Percentiles rank a stretch among this genome's conserved stretches.
Evolutionary conservation across 2,888 invertebrate genomes (phyloP).

Genomic region (Drosophila anceps): DNA sequence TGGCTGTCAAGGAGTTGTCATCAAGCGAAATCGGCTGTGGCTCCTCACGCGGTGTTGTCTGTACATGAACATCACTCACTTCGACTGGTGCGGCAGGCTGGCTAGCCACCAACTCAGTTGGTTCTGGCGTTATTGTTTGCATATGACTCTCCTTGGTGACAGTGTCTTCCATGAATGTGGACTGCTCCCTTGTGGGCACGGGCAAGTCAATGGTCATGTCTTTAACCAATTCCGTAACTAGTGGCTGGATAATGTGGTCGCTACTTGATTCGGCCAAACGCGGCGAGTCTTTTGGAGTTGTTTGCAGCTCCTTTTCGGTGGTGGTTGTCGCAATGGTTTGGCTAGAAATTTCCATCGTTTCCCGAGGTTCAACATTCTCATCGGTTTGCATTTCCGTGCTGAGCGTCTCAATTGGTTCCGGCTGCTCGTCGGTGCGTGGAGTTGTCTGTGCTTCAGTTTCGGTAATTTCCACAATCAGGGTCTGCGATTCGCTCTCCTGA

Average conservation of each 20-base stretch:
- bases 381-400: constrained; percentile 71
- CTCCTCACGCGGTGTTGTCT: constrained; percentile 77
- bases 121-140: constrained; percentile 75
- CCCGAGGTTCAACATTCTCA: constrained; percentile 60
- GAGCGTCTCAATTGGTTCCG: constrained; percentile 35
- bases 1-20: constrained; percentile 71
- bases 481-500: constrained; percentile 84
- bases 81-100: constrained; percentile 60
- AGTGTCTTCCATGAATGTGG: constrained; percentile 78
- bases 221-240: constrained; percentile 84
- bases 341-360: constrained; percentile 79
- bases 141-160: constrained; percentile 66
- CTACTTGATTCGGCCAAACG: constrained; percentile 59
- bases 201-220: constrained; percentile 82
- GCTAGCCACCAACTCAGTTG: constrained; percentile 55
- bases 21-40: constrained; percentile 65
- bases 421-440: constrained; percentile 71
- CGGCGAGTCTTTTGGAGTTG: constrained; percentile 78
- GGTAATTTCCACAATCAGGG: constrained; percentile 73
- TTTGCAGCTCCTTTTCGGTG: constrained; percentile 83
- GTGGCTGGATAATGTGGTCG: constrained; percentile 82
- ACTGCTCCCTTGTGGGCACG: constrained; percentile 66
- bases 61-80: constrained; percentile 75
- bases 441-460: constrained; percentile 85
- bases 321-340: constrained; percentile 79